phyloP scores from a whole-genome alignment of 1,140 invertebrate species.

The Pygmarrhopalites habei region DNA sequence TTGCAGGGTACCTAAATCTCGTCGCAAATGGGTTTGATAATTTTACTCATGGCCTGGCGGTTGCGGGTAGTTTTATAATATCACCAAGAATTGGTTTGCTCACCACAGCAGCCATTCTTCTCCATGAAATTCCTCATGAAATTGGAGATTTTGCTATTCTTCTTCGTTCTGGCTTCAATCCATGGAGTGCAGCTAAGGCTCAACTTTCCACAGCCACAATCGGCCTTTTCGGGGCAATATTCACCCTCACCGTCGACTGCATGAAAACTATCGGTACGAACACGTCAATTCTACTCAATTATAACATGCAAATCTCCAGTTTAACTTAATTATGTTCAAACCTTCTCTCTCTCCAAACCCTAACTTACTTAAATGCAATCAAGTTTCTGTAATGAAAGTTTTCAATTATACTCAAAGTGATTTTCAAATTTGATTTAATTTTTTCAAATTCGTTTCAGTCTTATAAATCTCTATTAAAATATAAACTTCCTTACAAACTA shows the following conservation, averaged over 20 bases:
- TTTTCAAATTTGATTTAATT: too few species aligned
- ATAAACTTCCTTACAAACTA: too few species aligned
- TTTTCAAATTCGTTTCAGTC: too few species aligned
- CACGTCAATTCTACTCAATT: too few species aligned
- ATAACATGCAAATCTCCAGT: too few species aligned
- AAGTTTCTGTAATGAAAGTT: too few species aligned
- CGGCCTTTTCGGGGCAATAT: slow-evolving; percentile 70
- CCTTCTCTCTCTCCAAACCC: too few species aligned
- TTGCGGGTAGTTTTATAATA: slow-evolving; percentile 90
- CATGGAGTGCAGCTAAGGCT: slow-evolving; percentile 87
- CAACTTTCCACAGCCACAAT: slow-evolving; percentile 81
- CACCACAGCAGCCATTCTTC: slow-evolving; percentile 84
- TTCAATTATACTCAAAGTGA: too few species aligned
- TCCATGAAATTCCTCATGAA: slow-evolving; percentile 98
- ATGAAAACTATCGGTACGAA: slow-evolving; percentile 41
- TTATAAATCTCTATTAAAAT: too few species aligned
- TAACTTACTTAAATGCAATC: too few species aligned
- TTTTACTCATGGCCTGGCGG: slow-evolving; percentile 92
- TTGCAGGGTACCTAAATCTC: slow-evolving; percentile 87
- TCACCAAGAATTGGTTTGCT: slow-evolving; percentile 76
- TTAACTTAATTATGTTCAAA: too few species aligned
- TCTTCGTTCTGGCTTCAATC: slow-evolving; percentile 81
- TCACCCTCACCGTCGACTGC: slow-evolving; percentile 36
- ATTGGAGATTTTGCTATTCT: slow-evolving; percentile 95
- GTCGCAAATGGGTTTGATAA: slow-evolving; percentile 95